Conservation (phyloP, 2,888 invertebrate species). For the Bombylius major region DNA sequence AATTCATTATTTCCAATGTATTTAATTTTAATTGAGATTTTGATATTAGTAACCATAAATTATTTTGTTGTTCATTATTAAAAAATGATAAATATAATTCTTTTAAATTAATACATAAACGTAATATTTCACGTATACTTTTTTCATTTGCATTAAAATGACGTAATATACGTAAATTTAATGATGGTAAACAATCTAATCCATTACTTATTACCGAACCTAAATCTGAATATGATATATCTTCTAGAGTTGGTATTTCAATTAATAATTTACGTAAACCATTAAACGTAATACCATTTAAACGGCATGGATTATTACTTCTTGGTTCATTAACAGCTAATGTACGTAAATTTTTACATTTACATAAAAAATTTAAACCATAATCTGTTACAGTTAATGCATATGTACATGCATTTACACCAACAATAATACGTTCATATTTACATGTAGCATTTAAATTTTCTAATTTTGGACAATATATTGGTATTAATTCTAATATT, state of each 20-base stretch:
- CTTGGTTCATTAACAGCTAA: conserved; percentile 16
- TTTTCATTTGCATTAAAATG: conserved; percentile 14
- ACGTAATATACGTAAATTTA: conserved; percentile 12
- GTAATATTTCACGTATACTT: conserved; percentile 11
- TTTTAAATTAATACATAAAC: conserved; percentile 8
- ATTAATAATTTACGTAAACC: conserved; percentile 12
- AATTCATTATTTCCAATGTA: conserved; percentile 11
- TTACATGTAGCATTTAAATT: conserved; percentile 14
- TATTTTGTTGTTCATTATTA: conserved; percentile 9
- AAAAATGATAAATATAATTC: conserved; percentile 14
- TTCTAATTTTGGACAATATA: conserved; percentile 14
- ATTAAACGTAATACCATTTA: conserved; percentile 13
- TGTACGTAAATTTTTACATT: conserved; percentile 11
- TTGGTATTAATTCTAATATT: conserved; percentile 12
- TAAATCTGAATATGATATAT: conserved; percentile 15
- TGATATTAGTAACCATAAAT: conserved; percentile 10
- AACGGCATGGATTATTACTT: conserved; percentile 8
- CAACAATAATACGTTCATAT: conserved; percentile 11
- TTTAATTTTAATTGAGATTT: conserved; percentile 2
- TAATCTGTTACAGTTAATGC: conserved; percentile 13
- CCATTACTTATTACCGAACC: conserved; percentile 12
- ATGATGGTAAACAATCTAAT: conserved; percentile 7
- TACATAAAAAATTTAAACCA: conserved; percentile 12
- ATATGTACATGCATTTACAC: conserved; percentile 14
- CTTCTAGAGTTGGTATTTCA: conserved; percentile 12